These are phyloP conservation scores for Vandiemenella viatica DNA, from an alignment of 2,888 invertebrate species.

Conservation along the genomic window DNA sequence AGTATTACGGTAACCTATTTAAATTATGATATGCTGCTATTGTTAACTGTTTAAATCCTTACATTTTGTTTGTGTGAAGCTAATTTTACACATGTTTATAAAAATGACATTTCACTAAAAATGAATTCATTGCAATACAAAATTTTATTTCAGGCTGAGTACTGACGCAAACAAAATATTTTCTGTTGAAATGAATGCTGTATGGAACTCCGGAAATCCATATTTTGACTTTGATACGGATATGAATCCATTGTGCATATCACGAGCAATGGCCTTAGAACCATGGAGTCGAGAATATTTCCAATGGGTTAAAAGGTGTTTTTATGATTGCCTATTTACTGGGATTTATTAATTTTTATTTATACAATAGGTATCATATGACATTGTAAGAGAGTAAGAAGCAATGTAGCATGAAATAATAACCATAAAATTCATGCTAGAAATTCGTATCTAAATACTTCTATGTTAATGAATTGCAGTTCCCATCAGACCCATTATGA, in stretches of 20 bases:
- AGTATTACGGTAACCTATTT: no score
- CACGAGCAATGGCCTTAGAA: slow-evolving; percentile 49
- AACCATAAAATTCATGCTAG: not conserved
- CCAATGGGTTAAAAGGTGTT: slow-evolving; percentile 42
- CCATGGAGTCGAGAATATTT: slow-evolving; percentile 53
- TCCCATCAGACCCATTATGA: slow-evolving; percentile 59
- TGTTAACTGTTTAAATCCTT: no score
- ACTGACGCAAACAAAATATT: slow-evolving; percentile 20
- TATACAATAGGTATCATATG: slow-evolving; percentile 14
- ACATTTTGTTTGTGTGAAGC: no score
- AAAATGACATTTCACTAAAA: no score
- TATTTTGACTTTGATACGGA: slow-evolving; percentile 54
- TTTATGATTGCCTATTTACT: slow-evolving; percentile 2
- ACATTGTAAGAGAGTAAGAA: not conserved
- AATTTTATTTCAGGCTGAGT: slow-evolving; percentile 1
- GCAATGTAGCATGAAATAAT: not conserved
- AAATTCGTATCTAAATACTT: not conserved
- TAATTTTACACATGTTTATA: no score
- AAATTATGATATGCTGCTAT: no score
- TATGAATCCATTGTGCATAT: slow-evolving; percentile 42
- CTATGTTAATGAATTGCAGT: not conserved
- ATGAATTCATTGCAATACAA: no score
- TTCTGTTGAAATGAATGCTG: slow-evolving; percentile 39
- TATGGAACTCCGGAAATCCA: slow-evolving; percentile 42
- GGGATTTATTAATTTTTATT: no score